A percentile compares a stretch with the other conserved stretches of the same genome.
phyloP scores from a whole-genome alignment of 2,113 vertebrate genomes.

The Petroica traversi region DNA sequence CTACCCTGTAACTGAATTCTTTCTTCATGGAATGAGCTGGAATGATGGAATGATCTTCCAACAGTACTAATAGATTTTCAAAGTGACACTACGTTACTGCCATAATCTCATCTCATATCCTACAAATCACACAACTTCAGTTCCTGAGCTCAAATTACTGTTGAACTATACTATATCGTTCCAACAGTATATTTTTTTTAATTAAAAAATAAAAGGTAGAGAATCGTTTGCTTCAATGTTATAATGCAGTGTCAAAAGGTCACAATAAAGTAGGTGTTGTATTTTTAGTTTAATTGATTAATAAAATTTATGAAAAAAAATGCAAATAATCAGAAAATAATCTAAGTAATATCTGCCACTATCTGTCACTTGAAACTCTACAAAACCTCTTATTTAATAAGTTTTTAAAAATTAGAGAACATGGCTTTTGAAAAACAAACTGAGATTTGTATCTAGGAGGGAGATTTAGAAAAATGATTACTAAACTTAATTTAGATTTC shows the following conservation, averaged over 20 bases:
- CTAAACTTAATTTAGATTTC: neutral
- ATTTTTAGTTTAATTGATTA: neutral
- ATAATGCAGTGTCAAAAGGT: neutral
- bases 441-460: neutral
- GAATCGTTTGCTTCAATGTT: neutral
- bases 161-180: neutral
- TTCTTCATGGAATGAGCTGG: neutral
- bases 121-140: neutral
- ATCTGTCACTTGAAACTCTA: neutral
- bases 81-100: neutral
- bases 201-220: neutral
- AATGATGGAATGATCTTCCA: neutral
- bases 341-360: neutral
- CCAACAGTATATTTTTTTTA: neutral
- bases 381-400: neutral
- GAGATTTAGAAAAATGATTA: neutral
- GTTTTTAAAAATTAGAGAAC: neutral
- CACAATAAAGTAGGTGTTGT: neutral
- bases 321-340: rapidly evolving
- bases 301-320: neutral
- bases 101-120: neutral
- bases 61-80: neutral
- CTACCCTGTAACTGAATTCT: neutral
- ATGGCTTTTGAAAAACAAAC: neutral
- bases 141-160: neutral